phyloP scores from a whole-genome alignment of 2,113 vertebrate species.

The Nibea coibor region DNA sequence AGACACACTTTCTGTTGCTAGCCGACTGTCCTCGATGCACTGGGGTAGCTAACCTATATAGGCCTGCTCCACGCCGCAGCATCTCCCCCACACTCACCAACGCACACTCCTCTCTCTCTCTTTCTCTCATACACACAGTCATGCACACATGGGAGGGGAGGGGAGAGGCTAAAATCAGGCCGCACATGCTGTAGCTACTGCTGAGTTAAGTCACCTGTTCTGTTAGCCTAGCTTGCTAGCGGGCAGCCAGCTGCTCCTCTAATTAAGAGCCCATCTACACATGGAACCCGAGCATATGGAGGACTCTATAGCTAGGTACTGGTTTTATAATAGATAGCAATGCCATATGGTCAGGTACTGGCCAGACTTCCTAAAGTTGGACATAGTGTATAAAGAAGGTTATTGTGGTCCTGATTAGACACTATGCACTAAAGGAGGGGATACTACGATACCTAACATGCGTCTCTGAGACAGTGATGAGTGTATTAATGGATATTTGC shows the following conservation, averaged over 20 bases:
- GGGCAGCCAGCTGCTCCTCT: slow-evolving; percentile 82
- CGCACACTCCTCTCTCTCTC: slow-evolving; percentile 10
- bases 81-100: slow-evolving; percentile 38
- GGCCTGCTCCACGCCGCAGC: slow-evolving; percentile 61
- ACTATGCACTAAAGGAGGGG: not conserved
- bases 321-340: slow-evolving; percentile 66
- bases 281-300: slow-evolving; percentile 75
- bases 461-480: not conserved
- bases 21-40: slow-evolving; percentile 80
- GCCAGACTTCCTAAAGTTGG: slow-evolving; percentile 37
- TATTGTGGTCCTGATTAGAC: not conserved
- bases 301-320: slow-evolving; percentile 59
- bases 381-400: slow-evolving; percentile 15
- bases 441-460: not conserved
- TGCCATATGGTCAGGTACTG: slow-evolving; percentile 38
- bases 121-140: slow-evolving; percentile 24
- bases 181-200: slow-evolving; percentile 77
- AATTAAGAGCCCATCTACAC: slow-evolving; percentile 77
- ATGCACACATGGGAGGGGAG: slow-evolving; percentile 26
- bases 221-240: slow-evolving; percentile 78
- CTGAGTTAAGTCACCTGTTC: slow-evolving; percentile 82
- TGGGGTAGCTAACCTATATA: slow-evolving; percentile 81
- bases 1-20: slow-evolving; percentile 81
- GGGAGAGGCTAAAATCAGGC: slow-evolving; percentile 70
- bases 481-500: too few relatives aligned